A percentile compares a stretch with the other conserved stretches of the same genome.
These are phyloP conservation scores for Poecilus cupreus DNA, from an alignment of 2,888 invertebrate species.

Conservation along the genomic window DNA sequence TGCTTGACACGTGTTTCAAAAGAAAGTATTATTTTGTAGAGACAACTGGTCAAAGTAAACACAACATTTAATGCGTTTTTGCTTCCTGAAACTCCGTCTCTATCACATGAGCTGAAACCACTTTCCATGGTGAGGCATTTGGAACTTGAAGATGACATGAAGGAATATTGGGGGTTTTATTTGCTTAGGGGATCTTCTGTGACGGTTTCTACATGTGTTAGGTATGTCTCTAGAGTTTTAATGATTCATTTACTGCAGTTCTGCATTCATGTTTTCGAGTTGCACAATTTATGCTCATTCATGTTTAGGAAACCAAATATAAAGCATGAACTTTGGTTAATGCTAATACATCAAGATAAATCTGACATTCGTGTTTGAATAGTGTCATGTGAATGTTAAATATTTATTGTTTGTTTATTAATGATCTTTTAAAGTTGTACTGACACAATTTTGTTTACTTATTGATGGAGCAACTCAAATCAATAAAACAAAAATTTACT, in stretches of 20 bases:
- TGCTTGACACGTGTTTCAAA: slow-evolving; percentile 35
- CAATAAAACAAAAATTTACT: too few relatives aligned
- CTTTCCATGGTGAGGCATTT: slow-evolving; percentile 83
- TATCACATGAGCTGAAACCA: slow-evolving; percentile 76
- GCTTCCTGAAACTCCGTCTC: slow-evolving; percentile 77
- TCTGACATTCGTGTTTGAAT: background rate
- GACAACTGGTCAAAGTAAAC: slow-evolving; percentile 81
- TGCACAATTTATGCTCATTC: too few relatives aligned
- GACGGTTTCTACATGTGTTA: slow-evolving; percentile 84
- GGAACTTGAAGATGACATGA: slow-evolving; percentile 84
- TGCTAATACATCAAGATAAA: background rate
- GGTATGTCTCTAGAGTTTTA: slow-evolving; percentile 75
- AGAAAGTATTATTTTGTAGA: slow-evolving; percentile 71
- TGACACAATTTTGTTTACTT: background rate
- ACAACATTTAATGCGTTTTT: slow-evolving; percentile 86
- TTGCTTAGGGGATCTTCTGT: slow-evolving; percentile 83
- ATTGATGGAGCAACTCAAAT: too few relatives aligned
- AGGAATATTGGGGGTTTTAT: slow-evolving; percentile 90
- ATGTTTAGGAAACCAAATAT: too few relatives aligned
- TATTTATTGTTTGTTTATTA: background rate
- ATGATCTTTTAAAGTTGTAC: background rate
- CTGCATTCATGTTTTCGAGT: too few relatives aligned
- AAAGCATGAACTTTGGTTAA: background rate
- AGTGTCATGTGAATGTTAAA: background rate
- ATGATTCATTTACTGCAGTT: too few relatives aligned